Percentiles rank a stretch among this genome's conserved stretches.
These are phyloP conservation scores for Microtus californicus DNA, from an alignment of 2,797 vertebrate genomes.

Conservation along the genomic window DNA sequence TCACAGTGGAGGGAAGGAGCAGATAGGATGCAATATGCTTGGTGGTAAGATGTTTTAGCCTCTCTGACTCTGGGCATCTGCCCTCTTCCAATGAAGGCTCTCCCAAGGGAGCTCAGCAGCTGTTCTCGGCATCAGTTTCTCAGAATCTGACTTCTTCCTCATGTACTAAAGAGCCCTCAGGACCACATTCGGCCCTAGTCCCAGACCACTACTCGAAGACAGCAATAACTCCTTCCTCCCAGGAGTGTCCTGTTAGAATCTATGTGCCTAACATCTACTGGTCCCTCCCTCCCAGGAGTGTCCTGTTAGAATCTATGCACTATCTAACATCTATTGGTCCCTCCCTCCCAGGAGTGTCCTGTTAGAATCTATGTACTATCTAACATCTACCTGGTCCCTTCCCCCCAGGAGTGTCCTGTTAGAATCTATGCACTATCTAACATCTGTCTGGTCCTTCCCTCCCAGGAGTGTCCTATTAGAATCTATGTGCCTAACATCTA, in stretches of 20 bases:
- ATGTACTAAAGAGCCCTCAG: neutral
- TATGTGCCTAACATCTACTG: too few relatives aligned
- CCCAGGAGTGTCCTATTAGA: too few relatives aligned
- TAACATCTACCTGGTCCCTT: too few relatives aligned
- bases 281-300: too few relatives aligned
- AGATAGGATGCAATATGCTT: neutral
- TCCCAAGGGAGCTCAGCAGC: neutral
- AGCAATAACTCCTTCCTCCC: neutral
- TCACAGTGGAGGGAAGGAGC: neutral
- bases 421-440: fast-evolving
- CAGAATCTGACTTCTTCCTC: neutral
- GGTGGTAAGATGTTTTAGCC: neutral
- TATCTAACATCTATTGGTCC: too few relatives aligned
- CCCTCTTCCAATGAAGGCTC: neutral
- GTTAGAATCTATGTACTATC: too few relatives aligned
- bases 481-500: too few relatives aligned
- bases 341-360: too few relatives aligned
- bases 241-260: too few relatives aligned
- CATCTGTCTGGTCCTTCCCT: too few relatives aligned
- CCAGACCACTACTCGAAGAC: neutral
- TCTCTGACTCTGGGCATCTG: fast-evolving
- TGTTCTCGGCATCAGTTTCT: neutral
- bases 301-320: too few relatives aligned
- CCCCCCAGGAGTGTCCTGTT: too few relatives aligned
- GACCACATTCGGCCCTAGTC: neutral